Evolutionary conservation across 2,888 invertebrate genomes (phyloP).

Genomic region (Ochropacha duplaris): DNA sequence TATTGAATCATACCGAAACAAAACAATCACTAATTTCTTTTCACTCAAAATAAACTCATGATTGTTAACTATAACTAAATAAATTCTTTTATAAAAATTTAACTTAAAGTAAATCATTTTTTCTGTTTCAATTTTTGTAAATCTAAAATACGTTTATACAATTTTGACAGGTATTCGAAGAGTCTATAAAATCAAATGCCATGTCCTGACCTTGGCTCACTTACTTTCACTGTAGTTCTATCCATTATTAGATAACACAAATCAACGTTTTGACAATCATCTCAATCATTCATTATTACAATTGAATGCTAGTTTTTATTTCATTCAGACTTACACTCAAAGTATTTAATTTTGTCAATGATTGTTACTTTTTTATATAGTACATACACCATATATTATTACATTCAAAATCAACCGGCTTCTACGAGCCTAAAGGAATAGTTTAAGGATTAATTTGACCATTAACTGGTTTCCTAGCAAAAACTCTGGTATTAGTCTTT

Average conservation of each 20-base stretch:
- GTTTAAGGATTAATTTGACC: slow-evolving; percentile 54
- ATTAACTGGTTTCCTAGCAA: slow-evolving; percentile 57
- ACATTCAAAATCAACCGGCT: background rate
- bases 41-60: slow-evolving; percentile 38
- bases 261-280: background rate
- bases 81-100: slow-evolving; percentile 18
- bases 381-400: background rate
- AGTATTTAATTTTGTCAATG: background rate
- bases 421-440: background rate
- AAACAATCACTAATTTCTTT: slow-evolving; percentile 33
- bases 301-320: background rate
- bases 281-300: background rate
- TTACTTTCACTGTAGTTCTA: background rate
- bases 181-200: background rate
- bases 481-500: slow-evolving; percentile 53
- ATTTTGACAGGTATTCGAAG: background rate
- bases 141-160: background rate
- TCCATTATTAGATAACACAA: background rate
- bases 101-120: slow-evolving; percentile 11
- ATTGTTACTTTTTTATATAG: background rate
- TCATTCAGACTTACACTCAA: background rate
- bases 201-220: background rate
- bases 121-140: slow-evolving; percentile 9
- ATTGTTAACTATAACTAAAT: slow-evolving; percentile 25
- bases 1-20: slow-evolving; percentile 33